phyloP scores from a whole-genome alignment of 2,797 vertebrate genomes.

The Apodemus agrarius region DNA sequence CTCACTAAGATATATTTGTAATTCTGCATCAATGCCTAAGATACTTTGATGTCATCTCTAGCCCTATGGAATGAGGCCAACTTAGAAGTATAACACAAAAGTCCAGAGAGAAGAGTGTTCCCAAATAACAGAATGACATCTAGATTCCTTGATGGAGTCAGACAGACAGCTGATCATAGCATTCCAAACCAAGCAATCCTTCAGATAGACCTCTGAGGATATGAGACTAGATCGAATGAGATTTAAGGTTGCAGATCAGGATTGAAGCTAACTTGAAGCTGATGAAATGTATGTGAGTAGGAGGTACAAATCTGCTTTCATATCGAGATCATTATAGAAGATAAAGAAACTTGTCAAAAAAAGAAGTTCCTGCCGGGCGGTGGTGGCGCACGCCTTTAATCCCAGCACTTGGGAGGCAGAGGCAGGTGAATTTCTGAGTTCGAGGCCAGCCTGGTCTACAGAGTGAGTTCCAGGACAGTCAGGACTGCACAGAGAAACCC shows the following conservation, averaged over 20 bases:
- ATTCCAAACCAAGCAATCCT: background rate
- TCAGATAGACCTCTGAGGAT: constrained; percentile 32
- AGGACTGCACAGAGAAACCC: too few species aligned
- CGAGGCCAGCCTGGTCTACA: too few species aligned
- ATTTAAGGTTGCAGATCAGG: constrained; percentile 69
- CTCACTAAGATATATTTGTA: background rate
- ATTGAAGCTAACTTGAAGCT: constrained; percentile 59
- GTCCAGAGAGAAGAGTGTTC: background rate
- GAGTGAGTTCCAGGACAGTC: too few species aligned
- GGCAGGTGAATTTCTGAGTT: too few species aligned
- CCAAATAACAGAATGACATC: background rate
- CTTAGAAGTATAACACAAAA: background rate
- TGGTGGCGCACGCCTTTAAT: too few species aligned
- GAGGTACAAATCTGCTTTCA: constrained; percentile 32
- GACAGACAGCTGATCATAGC: background rate
- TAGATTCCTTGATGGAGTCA: constrained; percentile 33
- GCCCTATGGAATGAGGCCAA: background rate
- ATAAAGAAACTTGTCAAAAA: constrained; percentile 70
- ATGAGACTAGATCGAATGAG: constrained; percentile 1
- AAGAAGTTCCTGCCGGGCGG: constrained; percentile 55
- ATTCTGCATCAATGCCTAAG: background rate
- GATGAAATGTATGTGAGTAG: constrained; percentile 55
- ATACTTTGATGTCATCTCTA: background rate
- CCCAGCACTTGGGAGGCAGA: too few species aligned
- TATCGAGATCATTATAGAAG: constrained; percentile 71